Base-by-base conservation (phyloP, 2,888 invertebrate species). In the Eledona agricola region DNA sequence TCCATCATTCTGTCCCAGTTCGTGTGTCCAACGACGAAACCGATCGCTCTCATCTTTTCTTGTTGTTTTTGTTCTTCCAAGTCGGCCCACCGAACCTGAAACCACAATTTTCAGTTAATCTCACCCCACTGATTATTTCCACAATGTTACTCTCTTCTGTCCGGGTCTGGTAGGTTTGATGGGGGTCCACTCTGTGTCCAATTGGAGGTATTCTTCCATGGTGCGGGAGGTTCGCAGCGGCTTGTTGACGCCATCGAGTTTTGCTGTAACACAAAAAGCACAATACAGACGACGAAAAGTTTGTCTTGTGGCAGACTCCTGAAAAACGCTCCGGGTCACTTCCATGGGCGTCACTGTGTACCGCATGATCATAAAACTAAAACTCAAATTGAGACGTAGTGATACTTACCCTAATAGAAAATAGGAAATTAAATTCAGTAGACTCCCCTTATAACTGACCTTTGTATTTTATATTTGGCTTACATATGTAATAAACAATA, bases 1-100 rank as follows among this genome's bases (percentile, higher is more conserved):
- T 96, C 96, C 77, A 93, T 93, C 89, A 96, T 94, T 61, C 94
- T 83, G 58, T 88, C 86, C 97, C 96, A 97, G 75, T 97, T 92
- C 0, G 96, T 96, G 71, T 95, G 95, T 1, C 97, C 96, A 52
- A 97, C 94, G 38, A 97, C 94, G 79, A 97, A 97, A 11, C 97
- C 97, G 58, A 97, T 89, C 13, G 93, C 94, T 38, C 95, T 86
- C 85, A 95, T 90, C 79, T 94, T 91, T 74, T 91, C 90, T 79
- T 95, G 95, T 69, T 90, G 81, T 68, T 90, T 89, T 71, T 89
- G 83, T 77, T 96, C 96, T 81, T 97, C 97, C 71, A 97, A 82
- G 78, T 97, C 97, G 35, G 96, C 96, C 97, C 97, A 97, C 68
- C 96, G 89, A 66, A 97, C 96, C 96, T 97, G 71, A 15, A 69